Evolutionary conservation across 1,140 invertebrate genomes (phyloP), one percentile per base, ranked within the genome.

Genomic region (Caenorhabditis briggsae): DNA sequence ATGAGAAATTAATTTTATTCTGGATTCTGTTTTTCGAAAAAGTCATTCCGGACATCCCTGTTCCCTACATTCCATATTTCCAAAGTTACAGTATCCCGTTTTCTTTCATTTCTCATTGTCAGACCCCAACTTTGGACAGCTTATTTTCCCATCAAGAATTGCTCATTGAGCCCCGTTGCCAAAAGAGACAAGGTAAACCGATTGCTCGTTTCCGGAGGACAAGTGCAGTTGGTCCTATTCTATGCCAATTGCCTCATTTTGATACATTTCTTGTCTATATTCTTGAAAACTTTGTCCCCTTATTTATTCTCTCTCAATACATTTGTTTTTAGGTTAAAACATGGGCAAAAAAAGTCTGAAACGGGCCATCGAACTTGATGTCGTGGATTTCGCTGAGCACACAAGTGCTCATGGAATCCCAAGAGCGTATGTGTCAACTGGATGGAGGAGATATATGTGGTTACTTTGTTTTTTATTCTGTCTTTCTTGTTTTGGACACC

Each of bases 361-460:
- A 61, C 25, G 55, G 41, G 58, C 55, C 18, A 43, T 83, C 43
- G 82, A 61, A 83, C 55, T 59, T 43, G 82, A 83, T 20, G 55
- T 83, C 82, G 25, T 64, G 12, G 82, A 83, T 9, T 83, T 83
- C 18, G 82, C 82, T 6, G 82, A 83, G 82, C 82, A 83, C 23
- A 83, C 82, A n/a, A 89, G 88, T 61, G 88, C 88, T 46, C 88
- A 89, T 83, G 88, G 88, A 9, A 85, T 89, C 16, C 88, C 88
- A 41, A 70, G 88, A 50, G 87, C 88, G 2, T 89, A 87, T 58
- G 82, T 83, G 12, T 86, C 87, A 46, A 83, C 46, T 53, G 88
- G 88, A 55, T 74, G 48, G 55, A 50, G 88, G 33, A 85, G 88
- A 70, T 65, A 74, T 50, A 85, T 89, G 25, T 89, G 88, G 88